Percentiles rank a stretch among this genome's conserved stretches.
phyloP scores from a whole-genome alignment of 2,888 invertebrate genomes.

The Penaeus monodon region DNA sequence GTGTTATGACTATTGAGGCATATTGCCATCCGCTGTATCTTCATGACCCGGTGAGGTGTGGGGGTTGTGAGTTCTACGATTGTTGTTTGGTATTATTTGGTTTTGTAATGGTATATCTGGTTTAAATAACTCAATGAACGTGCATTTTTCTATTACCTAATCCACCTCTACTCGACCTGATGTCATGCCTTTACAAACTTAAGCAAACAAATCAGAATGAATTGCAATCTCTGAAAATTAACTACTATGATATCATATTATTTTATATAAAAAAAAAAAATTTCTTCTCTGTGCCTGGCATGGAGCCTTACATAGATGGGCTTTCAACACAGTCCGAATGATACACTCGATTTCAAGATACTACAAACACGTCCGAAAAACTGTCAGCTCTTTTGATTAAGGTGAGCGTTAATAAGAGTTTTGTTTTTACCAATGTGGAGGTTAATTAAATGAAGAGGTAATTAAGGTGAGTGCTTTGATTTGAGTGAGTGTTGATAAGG shows the following conservation, averaged over 20 bases:
- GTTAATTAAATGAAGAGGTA: background rate
- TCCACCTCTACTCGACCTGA: no score
- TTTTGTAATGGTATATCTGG: no score
- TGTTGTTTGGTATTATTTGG: no score
- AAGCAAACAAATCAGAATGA: no score
- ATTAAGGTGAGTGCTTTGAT: no score
- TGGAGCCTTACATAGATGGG: constrained; percentile 89
- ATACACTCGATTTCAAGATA: constrained; percentile 96
- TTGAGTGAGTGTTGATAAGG: no score
- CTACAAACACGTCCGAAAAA: constrained; percentile 95
- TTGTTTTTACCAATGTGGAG: no score
- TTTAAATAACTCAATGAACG: no score
- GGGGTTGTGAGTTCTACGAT: background rate
- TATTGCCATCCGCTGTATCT: constrained; percentile 93
- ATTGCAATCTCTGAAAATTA: no score
- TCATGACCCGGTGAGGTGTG: constrained; percentile 84
- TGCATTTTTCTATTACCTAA: no score
- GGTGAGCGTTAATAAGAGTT: constrained; percentile 71
- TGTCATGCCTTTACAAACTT: no score
- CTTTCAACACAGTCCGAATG: constrained; percentile 90
- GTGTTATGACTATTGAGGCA: constrained; percentile 92
- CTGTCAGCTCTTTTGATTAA: constrained; percentile 97
- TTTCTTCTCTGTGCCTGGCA: constrained; percentile 75
- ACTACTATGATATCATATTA: constrained; percentile 39
- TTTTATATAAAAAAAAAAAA: background rate